Percentiles rank a stretch among this genome's conserved stretches.
These are phyloP conservation scores for Ceuthmochares aereus DNA, from an alignment of 2,113 vertebrate genomes.

Conservation along the genomic window DNA sequence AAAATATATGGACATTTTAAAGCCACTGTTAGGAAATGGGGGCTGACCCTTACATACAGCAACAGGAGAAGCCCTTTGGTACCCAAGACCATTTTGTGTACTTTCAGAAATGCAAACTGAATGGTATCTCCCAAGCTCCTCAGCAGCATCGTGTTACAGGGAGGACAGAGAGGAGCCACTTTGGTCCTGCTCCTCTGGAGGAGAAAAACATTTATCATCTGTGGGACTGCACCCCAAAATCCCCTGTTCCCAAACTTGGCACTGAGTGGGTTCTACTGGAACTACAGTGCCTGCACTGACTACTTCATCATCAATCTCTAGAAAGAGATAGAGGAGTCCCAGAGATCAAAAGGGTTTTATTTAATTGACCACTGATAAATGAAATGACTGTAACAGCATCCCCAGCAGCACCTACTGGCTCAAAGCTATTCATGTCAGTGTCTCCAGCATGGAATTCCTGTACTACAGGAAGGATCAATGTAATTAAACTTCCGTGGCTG, in stretches of 20 bases:
- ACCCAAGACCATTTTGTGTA: neutral
- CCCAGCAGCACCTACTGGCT: neutral
- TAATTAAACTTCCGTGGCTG: neutral
- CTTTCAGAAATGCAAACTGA: neutral
- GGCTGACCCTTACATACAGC: neutral
- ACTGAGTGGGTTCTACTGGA: neutral
- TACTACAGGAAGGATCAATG: neutral
- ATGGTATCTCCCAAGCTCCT: neutral
- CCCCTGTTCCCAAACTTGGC: neutral
- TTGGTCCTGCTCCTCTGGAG: neutral
- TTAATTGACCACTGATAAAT: neutral
- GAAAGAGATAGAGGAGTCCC: neutral
- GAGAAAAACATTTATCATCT: neutral
- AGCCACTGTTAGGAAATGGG: neutral
- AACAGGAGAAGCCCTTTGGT: neutral
- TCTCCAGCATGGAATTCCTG: neutral
- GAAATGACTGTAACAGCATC: neutral
- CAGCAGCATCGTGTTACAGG: neutral
- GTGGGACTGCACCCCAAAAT: neutral
- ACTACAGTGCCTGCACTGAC: neutral
- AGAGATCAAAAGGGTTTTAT: neutral
- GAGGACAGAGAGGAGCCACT: fast-evolving
- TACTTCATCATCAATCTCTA: neutral
- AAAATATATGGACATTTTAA: neutral
- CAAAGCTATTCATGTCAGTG: neutral